A percentile compares a stretch with the other conserved stretches of the same genome.
phyloP scores from a whole-genome alignment of 2,888 invertebrate species.

The Caenorhabditis macrosperma region DNA sequence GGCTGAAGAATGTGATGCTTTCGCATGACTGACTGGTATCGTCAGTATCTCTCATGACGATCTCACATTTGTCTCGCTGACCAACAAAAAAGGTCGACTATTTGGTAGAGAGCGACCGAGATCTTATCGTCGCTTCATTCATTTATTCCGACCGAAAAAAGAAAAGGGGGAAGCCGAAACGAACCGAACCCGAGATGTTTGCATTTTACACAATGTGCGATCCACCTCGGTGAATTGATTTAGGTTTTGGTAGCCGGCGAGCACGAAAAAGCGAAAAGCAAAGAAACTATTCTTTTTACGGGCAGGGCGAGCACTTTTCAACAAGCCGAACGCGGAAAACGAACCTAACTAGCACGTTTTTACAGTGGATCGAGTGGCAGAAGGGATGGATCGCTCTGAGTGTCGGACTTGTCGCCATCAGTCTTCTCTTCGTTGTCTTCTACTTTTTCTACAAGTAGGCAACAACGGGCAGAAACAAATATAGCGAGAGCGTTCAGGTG shows the following conservation, averaged over 20 bases:
- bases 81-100: constrained; percentile 27
- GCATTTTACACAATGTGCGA: constrained; percentile 54
- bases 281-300: constrained; percentile 49
- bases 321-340: constrained; percentile 32
- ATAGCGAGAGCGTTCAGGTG: constrained; percentile 57
- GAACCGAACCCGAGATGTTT: constrained; percentile 31
- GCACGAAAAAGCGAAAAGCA: constrained; percentile 57
- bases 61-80: constrained; percentile 34
- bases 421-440: constrained; percentile 73
- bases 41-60: constrained; percentile 19
- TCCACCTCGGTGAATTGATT: constrained; percentile 32
- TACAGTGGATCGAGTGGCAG: constrained; percentile 78
- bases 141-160: background rate
- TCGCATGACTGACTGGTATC: constrained; percentile 3
- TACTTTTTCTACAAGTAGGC: constrained; percentile 74
- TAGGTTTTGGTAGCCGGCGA: constrained; percentile 51
- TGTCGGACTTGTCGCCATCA: constrained; percentile 65
- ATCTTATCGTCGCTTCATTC: constrained; percentile 12
- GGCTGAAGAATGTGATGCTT: background rate
- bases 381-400: constrained; percentile 73
- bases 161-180: constrained; percentile 13
- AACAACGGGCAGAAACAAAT: background rate
- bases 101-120: constrained; percentile 21
- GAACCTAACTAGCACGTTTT: constrained; percentile 19
- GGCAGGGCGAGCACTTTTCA: constrained; percentile 35